Evolutionary conservation across 2,888 invertebrate genomes (phyloP), one percentile per base, ranked within the genome.

Genomic region (Carcina quercana): DNA sequence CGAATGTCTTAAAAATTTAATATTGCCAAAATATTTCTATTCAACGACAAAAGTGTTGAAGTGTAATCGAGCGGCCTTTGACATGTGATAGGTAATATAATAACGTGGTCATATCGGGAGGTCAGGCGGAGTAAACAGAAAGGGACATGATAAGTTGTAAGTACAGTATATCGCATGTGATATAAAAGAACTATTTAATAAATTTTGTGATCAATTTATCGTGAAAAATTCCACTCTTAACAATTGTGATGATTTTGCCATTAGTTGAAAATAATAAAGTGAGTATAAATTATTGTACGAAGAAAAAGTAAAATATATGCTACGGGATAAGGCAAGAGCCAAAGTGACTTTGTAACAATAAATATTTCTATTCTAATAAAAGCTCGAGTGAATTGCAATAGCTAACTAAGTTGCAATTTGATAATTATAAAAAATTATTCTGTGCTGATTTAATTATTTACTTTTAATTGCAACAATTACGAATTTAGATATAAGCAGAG

Each of bases 221-320:
- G 50, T 37, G 40, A 49, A 55, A 49, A 52, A 52, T 50, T 61
- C 59, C 53, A 66, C 65, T 74, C 79, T 80, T 82, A 82, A 82
- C 80, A 82, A 82, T 82, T 82, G 82, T 75, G 72, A 64, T 65
- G 74, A 73, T 71, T 76, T 82, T 82, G 82, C 82, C 82, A 80
- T 73, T 74, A 80, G 78, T 79, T 68, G 69, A 80, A 78, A 74
- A 62, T 62, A 62, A 44, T 37, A 58, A 53, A n/a, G 15, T 26
- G n/a, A 15, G 37, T 49, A 37, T 30, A 38, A 34, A 28, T 37
- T 29, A n/a, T n/a, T 31, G 19, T 25, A 11, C 12, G 12, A 24
- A 35, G 29, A 42, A 50, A 39, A 45, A 37, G 46, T 45, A 36
- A 53, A 46, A 43, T 49, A 51, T 45, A 41, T 37, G 57, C 59